A percentile compares a stretch with the other conserved stretches of the same genome.
Evolutionary conservation across 2,797 vertebrate genomes (phyloP).

Genomic region (Cyprinella venusta): DNA sequence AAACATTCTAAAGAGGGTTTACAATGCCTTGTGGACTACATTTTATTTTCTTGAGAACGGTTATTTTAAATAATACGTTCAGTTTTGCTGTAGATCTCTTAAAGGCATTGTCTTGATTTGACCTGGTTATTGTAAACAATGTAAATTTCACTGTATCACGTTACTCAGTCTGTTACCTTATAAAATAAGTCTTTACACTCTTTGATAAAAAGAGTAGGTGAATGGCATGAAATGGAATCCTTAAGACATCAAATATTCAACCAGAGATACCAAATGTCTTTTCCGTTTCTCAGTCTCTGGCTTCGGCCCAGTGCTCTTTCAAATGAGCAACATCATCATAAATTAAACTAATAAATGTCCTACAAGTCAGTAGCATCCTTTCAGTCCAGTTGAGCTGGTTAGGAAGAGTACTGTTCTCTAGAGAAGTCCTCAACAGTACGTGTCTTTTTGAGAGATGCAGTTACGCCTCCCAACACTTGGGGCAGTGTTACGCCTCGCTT

Average conservation of each 20-base stretch:
- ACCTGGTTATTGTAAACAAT: neutral
- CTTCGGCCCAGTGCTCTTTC: neutral
- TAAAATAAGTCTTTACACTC: constrained; percentile 11
- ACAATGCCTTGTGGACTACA: neutral
- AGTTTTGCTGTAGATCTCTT: neutral
- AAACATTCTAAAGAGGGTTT: neutral
- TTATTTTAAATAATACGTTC: neutral
- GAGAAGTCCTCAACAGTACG: neutral
- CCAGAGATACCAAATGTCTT: constrained; percentile 1
- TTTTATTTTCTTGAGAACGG: neutral
- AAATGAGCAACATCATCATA: neutral
- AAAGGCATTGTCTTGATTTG: neutral
- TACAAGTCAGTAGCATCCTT: neutral
- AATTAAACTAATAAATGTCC: constrained; percentile 9
- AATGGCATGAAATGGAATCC: constrained; percentile 1
- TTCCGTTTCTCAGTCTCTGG: neutral
- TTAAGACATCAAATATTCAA: neutral
- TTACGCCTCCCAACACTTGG: neutral
- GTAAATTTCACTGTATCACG: neutral
- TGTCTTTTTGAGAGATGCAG: neutral
- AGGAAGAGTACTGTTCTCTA: constrained; percentile 13
- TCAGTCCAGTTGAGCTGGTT: neutral
- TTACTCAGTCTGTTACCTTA: neutral
- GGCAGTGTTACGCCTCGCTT: constrained; percentile 66
- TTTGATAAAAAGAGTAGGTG: constrained; percentile 8